Base-by-base conservation (phyloP, 2,113 vertebrate genomes). In the Vicugna pacos region DNA sequence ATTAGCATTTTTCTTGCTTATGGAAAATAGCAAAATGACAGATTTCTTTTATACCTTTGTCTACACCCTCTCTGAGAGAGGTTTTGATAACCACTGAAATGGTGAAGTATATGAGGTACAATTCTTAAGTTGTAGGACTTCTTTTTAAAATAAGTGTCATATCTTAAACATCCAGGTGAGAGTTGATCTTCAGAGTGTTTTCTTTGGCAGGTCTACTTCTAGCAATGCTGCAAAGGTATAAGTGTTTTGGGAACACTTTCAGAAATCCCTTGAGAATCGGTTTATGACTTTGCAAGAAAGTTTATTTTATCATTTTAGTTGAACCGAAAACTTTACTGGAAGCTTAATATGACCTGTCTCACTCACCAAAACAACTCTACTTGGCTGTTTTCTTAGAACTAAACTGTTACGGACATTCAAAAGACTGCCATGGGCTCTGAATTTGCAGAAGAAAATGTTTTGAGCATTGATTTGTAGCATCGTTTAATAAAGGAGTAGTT, bases 41-140 rank as follows among this genome's bases (percentile, higher is more conserved):
- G 58, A 91, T 88, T 94, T 97, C 52, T 87, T 95, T 96, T 93
- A 83, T 94, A 89, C 42, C 52, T 96, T 95, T 95, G 30, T 92
- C 52, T 95, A 65, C 52, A 92, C 81, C 94, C 94, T 97, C 94
- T 98, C 94, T 89, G 67, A 97, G 96, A 98, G 95, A 97, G 95
- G 89, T 89, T 98, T 96, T 87, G 48, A 95, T 96, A 83, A 96
- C 85, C 95, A 96, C 95, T 95, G 72, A 96, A 95, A 96, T 95
- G 56, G 77, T 95, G 95, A 86, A 69, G 50, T 86, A 88, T 72
- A 30, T 96, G 76, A 94, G 32, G 93, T 83, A 16, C 19, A 96
- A 54, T 95, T 90, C 72, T 22, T 96, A 69, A 94, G 73, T 95
- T 93, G 12, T 95, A 85, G 72, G 72, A 54, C 32, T 97, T 91